Percentiles rank a stretch among this genome's conserved stretches.
These are phyloP conservation scores for Vireo griseus DNA, from an alignment of 2,797 vertebrate genomes.

Conservation along the genomic window DNA sequence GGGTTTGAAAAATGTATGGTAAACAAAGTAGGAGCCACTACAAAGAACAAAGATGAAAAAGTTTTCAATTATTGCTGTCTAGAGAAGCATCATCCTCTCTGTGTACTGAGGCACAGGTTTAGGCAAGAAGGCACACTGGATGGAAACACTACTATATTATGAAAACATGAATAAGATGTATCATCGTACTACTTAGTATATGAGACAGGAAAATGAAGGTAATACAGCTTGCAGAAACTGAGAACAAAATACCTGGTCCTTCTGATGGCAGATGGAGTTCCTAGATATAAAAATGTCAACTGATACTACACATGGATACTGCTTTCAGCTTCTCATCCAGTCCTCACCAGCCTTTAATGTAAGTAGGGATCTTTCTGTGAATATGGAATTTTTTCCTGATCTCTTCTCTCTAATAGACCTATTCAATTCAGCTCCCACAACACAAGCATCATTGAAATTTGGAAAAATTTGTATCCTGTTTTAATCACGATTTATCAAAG, in stretches of 20 bases:
- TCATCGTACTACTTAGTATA: neutral
- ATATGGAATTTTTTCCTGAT: neutral
- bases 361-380: neutral
- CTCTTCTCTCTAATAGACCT: neutral
- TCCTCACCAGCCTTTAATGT: neutral
- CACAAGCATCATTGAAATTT: neutral
- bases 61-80: neutral
- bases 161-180: neutral
- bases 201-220: neutral
- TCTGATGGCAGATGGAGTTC: neutral
- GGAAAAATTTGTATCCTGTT: neutral
- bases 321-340: neutral
- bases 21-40: neutral
- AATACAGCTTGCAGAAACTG: neutral
- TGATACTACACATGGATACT: neutral
- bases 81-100: neutral
- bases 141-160: neutral
- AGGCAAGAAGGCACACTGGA: neutral
- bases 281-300: neutral
- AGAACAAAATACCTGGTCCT: neutral
- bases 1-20: neutral
- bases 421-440: neutral
- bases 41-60: neutral
- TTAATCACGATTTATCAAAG: neutral
- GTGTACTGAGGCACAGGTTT: neutral